phyloP scores from a whole-genome alignment of 2,888 invertebrate species.

The Ennomos fuscantarius region DNA sequence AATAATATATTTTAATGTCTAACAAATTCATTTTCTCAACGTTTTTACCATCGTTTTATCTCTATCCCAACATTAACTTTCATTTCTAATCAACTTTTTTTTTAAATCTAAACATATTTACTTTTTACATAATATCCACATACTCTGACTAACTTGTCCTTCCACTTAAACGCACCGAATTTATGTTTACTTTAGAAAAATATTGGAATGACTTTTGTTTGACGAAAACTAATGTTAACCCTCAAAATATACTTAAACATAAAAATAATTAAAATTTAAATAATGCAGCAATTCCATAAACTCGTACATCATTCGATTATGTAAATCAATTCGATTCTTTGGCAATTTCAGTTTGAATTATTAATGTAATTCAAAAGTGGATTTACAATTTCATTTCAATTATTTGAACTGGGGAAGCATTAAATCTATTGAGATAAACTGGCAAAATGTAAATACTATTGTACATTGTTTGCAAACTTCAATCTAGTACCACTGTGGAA shows the following conservation, averaged over 20 bases:
- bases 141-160: conserved; percentile 68
- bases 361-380: conserved; percentile 74
- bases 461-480: conserved; percentile 60
- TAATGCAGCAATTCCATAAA: conserved; percentile 66
- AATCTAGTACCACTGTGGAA: conserved; percentile 48
- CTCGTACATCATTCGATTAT: conserved; percentile 55
- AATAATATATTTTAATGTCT: conserved; percentile 84
- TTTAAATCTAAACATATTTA: conserved; percentile 79
- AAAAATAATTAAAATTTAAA: conserved; percentile 45
- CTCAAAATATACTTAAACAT: conserved; percentile 44
- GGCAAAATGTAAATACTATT: conserved; percentile 72
- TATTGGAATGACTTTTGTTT: conserved; percentile 76
- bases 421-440: conserved; percentile 76
- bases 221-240: conserved; percentile 52
- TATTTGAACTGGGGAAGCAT: conserved; percentile 70
- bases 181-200: conserved; percentile 71
- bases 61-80: conserved; percentile 78
- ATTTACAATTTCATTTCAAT: conserved; percentile 70
- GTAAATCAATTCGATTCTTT: conserved; percentile 79
- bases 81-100: conserved; percentile 77
- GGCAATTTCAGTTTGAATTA: conserved; percentile 70
- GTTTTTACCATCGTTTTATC: conserved; percentile 70
- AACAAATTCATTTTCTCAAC: conserved; percentile 84
- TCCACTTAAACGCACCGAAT: conserved; percentile 67
- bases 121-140: conserved; percentile 76